These are phyloP conservation scores for Pseudomyrmex gracilis DNA, from an alignment of 1,140 invertebrate species.

Conservation along the genomic window DNA sequence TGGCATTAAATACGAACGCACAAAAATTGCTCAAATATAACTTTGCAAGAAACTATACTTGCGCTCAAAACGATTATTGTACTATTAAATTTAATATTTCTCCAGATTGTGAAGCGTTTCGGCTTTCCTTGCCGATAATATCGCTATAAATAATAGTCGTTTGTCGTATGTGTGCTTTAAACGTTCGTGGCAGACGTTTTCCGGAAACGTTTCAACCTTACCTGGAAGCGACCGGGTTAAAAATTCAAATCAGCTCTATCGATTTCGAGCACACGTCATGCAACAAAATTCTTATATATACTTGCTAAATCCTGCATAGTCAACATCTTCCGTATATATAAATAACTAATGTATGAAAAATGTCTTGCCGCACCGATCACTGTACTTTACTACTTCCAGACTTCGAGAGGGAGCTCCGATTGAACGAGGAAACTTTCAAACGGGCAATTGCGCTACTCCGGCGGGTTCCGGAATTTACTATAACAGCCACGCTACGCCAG, in stretches of 20 bases:
- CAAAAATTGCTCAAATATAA: background rate
- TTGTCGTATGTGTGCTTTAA: constrained; percentile 20
- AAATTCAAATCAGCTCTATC: constrained; percentile 58
- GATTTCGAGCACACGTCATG: constrained; percentile 45
- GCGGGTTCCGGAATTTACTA: constrained; percentile 91
- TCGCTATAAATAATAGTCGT: constrained; percentile 28
- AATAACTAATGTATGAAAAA: constrained; percentile 4
- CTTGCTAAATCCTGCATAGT: background rate
- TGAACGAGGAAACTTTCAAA: constrained; percentile 89
- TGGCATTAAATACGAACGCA: background rate
- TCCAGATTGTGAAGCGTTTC: background rate
- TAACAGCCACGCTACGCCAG: constrained; percentile 91
- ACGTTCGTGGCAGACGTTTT: constrained; percentile 5
- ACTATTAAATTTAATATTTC: constrained; percentile 31
- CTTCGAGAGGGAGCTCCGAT: constrained; percentile 90
- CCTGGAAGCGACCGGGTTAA: constrained; percentile 26
- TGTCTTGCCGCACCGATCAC: constrained; percentile 57
- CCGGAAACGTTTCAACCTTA: constrained; percentile 22
- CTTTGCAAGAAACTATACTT: background rate
- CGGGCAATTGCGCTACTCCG: constrained; percentile 89
- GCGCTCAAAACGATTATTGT: background rate
- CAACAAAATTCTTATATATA: background rate
- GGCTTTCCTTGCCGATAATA: background rate
- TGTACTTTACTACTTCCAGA: constrained; percentile 85
- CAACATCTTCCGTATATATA: background rate